Conservation (phyloP, 2,797 vertebrate species). For the Rhynchotus rufescens region DNA sequence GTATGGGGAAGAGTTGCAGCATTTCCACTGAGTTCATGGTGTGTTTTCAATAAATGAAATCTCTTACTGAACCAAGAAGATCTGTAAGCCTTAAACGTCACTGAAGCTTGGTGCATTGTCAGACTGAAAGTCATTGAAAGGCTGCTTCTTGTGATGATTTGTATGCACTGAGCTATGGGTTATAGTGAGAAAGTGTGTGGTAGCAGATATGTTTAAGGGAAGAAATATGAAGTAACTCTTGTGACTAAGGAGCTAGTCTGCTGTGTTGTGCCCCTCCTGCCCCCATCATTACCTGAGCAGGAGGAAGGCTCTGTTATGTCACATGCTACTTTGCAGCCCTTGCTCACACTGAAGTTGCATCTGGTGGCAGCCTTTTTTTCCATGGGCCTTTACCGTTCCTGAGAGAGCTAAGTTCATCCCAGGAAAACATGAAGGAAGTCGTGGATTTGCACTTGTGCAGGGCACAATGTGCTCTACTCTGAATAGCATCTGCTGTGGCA, state of each 20-base stretch:
- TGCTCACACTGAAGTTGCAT: background rate
- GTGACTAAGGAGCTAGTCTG: background rate
- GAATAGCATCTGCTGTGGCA: background rate
- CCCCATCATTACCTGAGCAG: background rate
- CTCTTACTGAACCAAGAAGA: too few species aligned
- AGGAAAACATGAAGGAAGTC: background rate
- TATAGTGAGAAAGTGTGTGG: background rate
- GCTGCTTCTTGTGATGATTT: background rate
- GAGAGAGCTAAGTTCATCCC: background rate
- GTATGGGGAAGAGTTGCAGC: background rate
- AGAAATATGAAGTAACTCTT: background rate
- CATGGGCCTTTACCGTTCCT: background rate
- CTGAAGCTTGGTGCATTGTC: background rate
- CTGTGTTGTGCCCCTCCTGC: background rate
- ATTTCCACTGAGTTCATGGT: background rate
- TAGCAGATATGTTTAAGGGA: background rate
- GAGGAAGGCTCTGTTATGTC: background rate
- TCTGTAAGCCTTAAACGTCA: background rate
- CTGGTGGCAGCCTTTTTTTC: background rate
- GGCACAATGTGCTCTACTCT: background rate
- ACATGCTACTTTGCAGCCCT: accelerated
- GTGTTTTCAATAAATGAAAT: background rate
- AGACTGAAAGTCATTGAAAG: background rate
- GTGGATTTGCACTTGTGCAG: background rate
- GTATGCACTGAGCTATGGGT: background rate